Conservation (phyloP, 2,113 vertebrate species). For the Syrmaticus mikado region DNA sequence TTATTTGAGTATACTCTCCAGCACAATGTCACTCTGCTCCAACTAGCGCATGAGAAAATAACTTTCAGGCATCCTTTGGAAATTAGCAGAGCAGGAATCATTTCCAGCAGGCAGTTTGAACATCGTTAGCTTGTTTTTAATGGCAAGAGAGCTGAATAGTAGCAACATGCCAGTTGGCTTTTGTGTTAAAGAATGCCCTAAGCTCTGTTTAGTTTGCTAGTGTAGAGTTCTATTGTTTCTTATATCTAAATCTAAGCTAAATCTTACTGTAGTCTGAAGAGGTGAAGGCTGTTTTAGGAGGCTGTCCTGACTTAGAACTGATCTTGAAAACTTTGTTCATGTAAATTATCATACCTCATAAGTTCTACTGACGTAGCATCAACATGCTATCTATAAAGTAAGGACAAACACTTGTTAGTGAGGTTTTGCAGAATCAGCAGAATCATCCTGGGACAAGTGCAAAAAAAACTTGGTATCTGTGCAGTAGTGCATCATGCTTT, state of each 20-base stretch:
- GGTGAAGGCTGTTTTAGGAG: neutral
- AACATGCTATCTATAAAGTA: neutral
- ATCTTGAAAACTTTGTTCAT: neutral
- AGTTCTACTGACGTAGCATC: neutral
- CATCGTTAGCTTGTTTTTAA: constrained; percentile 48
- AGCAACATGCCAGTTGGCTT: constrained; percentile 41
- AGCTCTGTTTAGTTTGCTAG: neutral
- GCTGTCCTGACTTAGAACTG: neutral
- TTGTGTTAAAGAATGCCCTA: constrained; percentile 21
- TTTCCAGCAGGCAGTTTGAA: constrained; percentile 46
- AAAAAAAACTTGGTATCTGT: neutral
- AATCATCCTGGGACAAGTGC: neutral
- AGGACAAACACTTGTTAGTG: neutral
- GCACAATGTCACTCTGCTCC: neutral
- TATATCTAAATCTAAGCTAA: neutral
- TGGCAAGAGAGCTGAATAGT: constrained; percentile 46
- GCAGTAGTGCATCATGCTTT: fast-evolving
- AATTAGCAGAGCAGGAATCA: constrained; percentile 30
- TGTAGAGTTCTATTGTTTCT: neutral
- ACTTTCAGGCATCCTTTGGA: constrained; percentile 22
- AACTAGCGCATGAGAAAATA: neutral
- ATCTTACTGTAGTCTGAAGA: neutral
- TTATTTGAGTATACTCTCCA: neutral
- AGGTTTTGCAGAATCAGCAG: constrained; percentile 13
- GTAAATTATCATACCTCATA: neutral